Conservation (phyloP, 2,888 invertebrate genomes). For the Ormyrus pomaceus region DNA sequence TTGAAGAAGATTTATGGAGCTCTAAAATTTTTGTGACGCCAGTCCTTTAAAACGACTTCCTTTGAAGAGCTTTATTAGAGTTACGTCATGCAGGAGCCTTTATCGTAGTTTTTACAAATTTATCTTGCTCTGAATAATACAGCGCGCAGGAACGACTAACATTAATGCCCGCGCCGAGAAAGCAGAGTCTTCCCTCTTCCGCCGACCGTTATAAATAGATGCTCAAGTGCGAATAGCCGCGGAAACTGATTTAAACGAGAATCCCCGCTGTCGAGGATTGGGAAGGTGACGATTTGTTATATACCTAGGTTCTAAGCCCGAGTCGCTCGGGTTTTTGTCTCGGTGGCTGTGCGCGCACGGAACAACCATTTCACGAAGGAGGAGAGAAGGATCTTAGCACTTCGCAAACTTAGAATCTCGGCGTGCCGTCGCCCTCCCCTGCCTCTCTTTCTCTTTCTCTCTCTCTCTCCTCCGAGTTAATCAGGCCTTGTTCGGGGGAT, state of each 20-base stretch:
- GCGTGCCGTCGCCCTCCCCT: conserved; percentile 27
- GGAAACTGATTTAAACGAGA: background rate
- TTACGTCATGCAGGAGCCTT: background rate
- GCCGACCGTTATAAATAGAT: too few relatives aligned
- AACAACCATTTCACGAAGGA: conserved; percentile 43
- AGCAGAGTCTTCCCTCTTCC: too few relatives aligned
- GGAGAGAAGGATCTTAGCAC: conserved; percentile 47
- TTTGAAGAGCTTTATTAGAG: background rate
- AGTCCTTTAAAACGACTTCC: background rate
- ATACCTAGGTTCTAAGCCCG: background rate
- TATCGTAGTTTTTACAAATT: background rate
- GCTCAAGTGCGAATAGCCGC: too few relatives aligned
- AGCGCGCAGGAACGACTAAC: too few relatives aligned
- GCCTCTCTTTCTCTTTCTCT: too few relatives aligned
- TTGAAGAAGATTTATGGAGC: background rate
- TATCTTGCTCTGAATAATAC: too few relatives aligned
- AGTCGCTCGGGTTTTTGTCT: conserved; percentile 47
- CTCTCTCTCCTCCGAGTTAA: conserved; percentile 43
- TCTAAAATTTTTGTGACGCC: conserved; percentile 1
- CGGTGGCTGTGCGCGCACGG: background rate
- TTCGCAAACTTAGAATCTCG: conserved; percentile 54
- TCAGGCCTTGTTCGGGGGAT: conserved; percentile 53
- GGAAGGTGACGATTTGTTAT: conserved; percentile 39
- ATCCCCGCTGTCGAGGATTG: conserved; percentile 29
- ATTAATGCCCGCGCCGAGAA: too few relatives aligned